phyloP scores from a whole-genome alignment of 1,140 invertebrate genomes.

The Limonius californicus region DNA sequence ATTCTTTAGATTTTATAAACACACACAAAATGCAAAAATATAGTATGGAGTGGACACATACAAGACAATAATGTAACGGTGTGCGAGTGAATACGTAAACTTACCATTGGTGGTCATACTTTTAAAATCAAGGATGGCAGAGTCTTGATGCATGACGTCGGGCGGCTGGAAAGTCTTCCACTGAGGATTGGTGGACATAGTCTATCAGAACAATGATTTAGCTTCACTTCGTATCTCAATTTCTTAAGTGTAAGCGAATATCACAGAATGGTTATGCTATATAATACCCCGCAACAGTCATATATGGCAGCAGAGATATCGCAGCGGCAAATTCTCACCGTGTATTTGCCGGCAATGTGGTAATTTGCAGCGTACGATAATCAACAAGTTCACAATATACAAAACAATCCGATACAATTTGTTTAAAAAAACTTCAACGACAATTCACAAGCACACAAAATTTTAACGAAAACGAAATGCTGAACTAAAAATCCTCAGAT shows the following conservation, averaged over 20 bases:
- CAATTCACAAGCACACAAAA: constrained; percentile 46
- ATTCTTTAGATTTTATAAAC: too few species aligned
- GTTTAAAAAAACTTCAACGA: constrained; percentile 6
- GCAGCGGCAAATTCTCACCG: constrained; percentile 16
- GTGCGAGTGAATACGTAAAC: too few species aligned
- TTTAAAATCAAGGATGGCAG: constrained; percentile 69
- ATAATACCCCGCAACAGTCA: constrained; percentile 43
- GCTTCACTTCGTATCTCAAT: constrained; percentile 37
- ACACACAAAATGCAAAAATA: too few species aligned
- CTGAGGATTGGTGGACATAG: constrained; percentile 84
- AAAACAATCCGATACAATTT: constrained; percentile 19
- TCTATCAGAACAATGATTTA: constrained; percentile 42
- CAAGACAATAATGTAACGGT: too few species aligned
- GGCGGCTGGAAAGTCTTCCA: constrained; percentile 89
- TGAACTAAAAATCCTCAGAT: constrained; percentile 76
- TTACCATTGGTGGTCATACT: constrained; percentile 57
- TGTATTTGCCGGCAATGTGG: too few species aligned
- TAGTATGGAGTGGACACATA: too few species aligned
- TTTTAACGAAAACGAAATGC: constrained; percentile 39
- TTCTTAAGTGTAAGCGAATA: constrained; percentile 50
- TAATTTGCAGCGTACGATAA: constrained; percentile 2
- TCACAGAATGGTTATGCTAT: constrained; percentile 49
- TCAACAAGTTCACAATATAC: constrained; percentile 34
- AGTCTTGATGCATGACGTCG: constrained; percentile 64
- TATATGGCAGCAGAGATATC: constrained; percentile 40